Evolutionary conservation across 2,888 invertebrate genomes (phyloP).

Genomic region (Agrypnus murinus): DNA sequence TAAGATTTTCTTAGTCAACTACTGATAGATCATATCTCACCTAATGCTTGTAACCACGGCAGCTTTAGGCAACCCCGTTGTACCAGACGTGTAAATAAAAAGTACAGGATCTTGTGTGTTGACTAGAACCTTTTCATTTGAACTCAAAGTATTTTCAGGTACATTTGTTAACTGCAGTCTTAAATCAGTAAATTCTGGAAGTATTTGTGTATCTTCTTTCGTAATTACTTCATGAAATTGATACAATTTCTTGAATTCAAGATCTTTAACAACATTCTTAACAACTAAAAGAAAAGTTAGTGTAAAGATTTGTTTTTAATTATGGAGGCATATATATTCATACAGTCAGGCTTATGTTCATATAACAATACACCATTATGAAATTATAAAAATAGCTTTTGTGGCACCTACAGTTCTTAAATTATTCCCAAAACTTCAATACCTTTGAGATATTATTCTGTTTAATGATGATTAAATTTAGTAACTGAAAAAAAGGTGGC

Average conservation of each 20-base stretch:
- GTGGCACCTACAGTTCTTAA: no score
- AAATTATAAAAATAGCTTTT: no score
- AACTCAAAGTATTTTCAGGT: neutral
- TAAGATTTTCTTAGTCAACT: neutral
- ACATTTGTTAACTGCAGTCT: conserved; percentile 10
- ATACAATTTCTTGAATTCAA: neutral
- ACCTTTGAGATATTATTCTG: no score
- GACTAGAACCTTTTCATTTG: neutral
- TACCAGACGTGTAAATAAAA: conserved; percentile 96
- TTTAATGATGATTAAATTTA: no score
- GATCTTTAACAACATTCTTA: neutral
- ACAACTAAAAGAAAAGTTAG: neutral
- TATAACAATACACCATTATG: no score
- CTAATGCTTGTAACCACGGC: conserved; percentile 93
- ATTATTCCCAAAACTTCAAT: no score
- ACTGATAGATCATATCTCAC: conserved; percentile 67
- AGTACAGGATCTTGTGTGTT: conserved; percentile 71
- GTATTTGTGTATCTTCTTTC: neutral
- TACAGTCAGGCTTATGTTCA: no score
- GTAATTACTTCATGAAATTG: neutral
- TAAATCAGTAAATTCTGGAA: neutral
- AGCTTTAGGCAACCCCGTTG: conserved; percentile 97
- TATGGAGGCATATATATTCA: no score
- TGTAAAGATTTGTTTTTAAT: no score
- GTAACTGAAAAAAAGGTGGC: no score